Base-by-base conservation (phyloP, 2,797 vertebrate genomes). In the Strix occidentalis region DNA sequence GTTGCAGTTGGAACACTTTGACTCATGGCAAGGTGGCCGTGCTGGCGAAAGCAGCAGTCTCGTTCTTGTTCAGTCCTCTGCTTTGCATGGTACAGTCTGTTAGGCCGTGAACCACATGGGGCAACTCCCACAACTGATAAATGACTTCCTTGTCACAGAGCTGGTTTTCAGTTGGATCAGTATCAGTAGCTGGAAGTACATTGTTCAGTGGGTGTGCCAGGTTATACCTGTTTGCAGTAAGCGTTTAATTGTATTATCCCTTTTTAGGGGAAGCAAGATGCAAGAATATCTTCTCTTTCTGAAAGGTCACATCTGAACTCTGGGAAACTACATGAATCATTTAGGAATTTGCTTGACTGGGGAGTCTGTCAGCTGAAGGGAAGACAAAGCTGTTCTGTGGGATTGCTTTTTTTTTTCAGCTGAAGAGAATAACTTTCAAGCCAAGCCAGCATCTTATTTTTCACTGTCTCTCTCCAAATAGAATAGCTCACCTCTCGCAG, bases 1-100 rank as follows among this genome's bases (percentile, higher is more conserved):
- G 21, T 0, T 29, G 74, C 16, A 0, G 19, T n/a, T 48, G 0
- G 16, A 35, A 4, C 14, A 0, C 29, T 39, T 39, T 1, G 58
- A 28, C 63, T 41, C 4, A 2, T 0, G 0, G 23, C 13, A 11
- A 11, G 5, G 26, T 48, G 58, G 8, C 51, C 0, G 2, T 43
- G 71, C 61, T 21, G 37, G n/a, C 10, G 39, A 48, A 35, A 51
- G 65, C 57, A 17, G 26, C 33, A 4, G 43, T 19, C 43, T 68
- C 3, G 0, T 31, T 37, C 53, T 48, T 53, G 29, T 61, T 57
- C 25, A 19, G 0, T 25, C 64, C n/a, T 48, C 37, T 65, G 51
- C 66, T 58, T 37, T 3, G 15, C 0, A 0, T 13, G 35, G 39
- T 51, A 25, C 10, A 5, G 14, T 14, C 43, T 12, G 10, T 54